Evolutionary conservation across 2,797 vertebrate species (phyloP), one percentile per base, ranked within the genome.

Genomic region (Potorous gilbertii): DNA sequence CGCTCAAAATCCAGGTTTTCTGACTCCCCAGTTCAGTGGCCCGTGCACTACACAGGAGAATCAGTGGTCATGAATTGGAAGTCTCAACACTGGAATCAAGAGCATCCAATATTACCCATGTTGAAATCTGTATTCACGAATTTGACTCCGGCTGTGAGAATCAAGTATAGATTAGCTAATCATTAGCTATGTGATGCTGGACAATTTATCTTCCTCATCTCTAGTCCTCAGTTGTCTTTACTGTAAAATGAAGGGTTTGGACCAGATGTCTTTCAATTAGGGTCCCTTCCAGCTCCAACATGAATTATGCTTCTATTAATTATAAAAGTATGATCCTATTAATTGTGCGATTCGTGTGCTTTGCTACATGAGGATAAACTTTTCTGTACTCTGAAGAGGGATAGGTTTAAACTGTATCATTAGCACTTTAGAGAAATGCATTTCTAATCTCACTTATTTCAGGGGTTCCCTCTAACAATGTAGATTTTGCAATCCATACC

Each of bases 161-260:
- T 66, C 56, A 50, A 29, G 56, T 40, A 4, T 56, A 40, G 14
- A 0, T 54, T 10, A 54, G 21, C 52, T 13, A 40, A 56, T 54
- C 2, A 1, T 21, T 14, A 40, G 89, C 9, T 34, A 0, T 4
- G n/a, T 10, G 52, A n/a, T 27, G 81, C 16, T 1, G 21, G 27
- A 28, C 21, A 5, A 56, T 54, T 13, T 28, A 5, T 54, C 4
- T n/a, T 46, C 52, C 31, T 46, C 40, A 87, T 40, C 24, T n/a
- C 87, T 52, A n/a, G 40, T 40, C 50, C 81, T 91, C 2, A 0
- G 14, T n/a, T 5, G 27, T 54, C 62, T 46, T 18, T 28, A 29
- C 27, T 94, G 57, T 59, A 29, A 2, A 16, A 1, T 94, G 90
- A 55, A 46, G 74, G 9, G 21, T 21, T 50, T 46, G 21, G 8